Base-by-base conservation (phyloP, 2,113 vertebrate species). In the Caracal caracal region DNA sequence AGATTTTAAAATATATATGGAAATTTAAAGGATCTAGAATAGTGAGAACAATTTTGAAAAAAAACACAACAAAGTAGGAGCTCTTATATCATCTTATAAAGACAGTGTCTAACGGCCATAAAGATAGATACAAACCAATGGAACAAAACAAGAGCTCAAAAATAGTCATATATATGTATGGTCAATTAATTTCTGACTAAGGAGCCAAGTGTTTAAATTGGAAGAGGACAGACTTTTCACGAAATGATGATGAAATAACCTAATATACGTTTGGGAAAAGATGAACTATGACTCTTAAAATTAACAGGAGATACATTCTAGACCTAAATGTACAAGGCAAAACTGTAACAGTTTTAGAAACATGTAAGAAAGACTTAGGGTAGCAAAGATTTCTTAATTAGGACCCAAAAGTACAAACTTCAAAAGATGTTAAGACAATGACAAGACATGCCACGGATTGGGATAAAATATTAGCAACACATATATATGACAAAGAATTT, bases 131-230 rank as follows among this genome's bases (percentile, higher is more conserved):
- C 0, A 90, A 43, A 78, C 79, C 61, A 90, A 56, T 35, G 22
- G 35, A 59, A 53, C 22, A 35, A 87, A 92, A 79, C 43, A 35
- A 35, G 24, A 43, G 24, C n/a, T 89, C 19, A 92, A 84, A 92
- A 70, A 63, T 2, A 71, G 30, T 84, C 51, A 3, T 75, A 82
- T 4, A 61, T 33, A 33, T 9, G 70, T n/a, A 78, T 9, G 30
- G 59, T 43, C 59, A 59, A 70, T 82, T 83, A n/a, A 59, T 35
- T 79, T 94, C 53, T 88, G 68, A 88, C 76, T 83, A 76, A 84
- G 84, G 47, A 80, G 6, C 19, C 56, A 93, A 70, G n/a, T 47
- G 90, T 86, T 93, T 90, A 90, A 93, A 94, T 30, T 61, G 53
- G 40, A 66, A 75, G 92, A 66, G 43, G 22, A 92, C 19, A 88